Base-by-base conservation (phyloP, 2,888 invertebrate species). In the Epiblema foenella region DNA sequence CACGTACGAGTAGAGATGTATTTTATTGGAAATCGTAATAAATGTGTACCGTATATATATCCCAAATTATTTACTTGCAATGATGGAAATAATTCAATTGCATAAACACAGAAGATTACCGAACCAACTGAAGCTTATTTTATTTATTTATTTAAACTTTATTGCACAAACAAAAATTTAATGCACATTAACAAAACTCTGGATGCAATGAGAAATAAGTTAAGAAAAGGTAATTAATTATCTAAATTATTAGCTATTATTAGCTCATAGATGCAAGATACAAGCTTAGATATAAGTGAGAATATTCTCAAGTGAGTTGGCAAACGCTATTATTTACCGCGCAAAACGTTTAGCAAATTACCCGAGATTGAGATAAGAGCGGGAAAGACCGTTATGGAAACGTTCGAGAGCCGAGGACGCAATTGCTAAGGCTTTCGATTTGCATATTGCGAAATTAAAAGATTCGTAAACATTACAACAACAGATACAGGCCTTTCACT, bases 261-360 rank as follows among this genome's bases (percentile, higher is more conserved):
- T n/a, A n/a, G n/a, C n/a, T n/a, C n/a, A n/a, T 42, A 37, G 59
- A 60, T 46, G 11, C 46, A 60, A n/a, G n/a, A n/a, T n/a, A 15
- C n/a, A 29, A 46, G 10, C 24, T 24, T 24, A 24, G 24, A 33
- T 33, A 33, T 33, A 58, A 20, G 58, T 5, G 51, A 17, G 57
- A 11, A 29, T 65, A 52, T 60, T 70, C 60, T 66, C 70, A 24
- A 70, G 70, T 60, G 60, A 70, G 66, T 66, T 54, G 70, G 46
- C 58, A 66, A 70, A 54, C 60, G 54, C 66, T 66, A 70, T 70
- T 70, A 66, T 70, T 70, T 70, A 70, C 70, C 70, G 66, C 66
- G 66, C 70, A 66, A 70, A 70, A 70, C 70, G 65, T 66, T 70
- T 66, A 70, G 70, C 70, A 66, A 70, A 70, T 70, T 70, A 70